Evolutionary conservation across 2,113 vertebrate genomes (phyloP).

Genomic region (Pollachius pollachius): DNA sequence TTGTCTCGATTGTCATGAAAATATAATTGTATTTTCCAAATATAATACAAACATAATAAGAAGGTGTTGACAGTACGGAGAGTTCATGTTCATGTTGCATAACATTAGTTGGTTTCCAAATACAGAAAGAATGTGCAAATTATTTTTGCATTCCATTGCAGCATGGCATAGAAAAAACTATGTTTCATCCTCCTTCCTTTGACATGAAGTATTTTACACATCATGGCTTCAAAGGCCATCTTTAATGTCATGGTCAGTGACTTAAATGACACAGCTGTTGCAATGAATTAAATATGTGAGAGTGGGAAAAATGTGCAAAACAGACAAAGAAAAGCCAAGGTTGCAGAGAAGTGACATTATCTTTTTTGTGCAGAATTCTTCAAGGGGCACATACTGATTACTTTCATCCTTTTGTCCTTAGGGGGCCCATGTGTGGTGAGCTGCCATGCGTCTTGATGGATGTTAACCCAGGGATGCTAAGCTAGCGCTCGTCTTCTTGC

Average conservation of each 20-base stretch:
- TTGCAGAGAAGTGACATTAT: neutral
- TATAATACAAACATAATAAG: no score
- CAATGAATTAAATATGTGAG: neutral
- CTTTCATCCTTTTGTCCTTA: conserved; percentile 12
- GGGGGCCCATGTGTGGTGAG: conserved; percentile 1
- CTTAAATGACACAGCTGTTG: neutral
- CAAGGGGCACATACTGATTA: conserved; percentile 12
- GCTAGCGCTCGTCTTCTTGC: conserved; percentile 3
- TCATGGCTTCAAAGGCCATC: neutral
- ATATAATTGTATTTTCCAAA: no score
- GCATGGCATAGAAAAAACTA: neutral
- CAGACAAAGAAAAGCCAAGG: neutral
- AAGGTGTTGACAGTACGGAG: no score
- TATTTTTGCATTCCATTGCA: neutral
- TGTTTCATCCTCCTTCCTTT: neutral
- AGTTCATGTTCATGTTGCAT: no score
- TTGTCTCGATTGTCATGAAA: neutral
- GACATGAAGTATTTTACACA: neutral
- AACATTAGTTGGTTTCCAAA: no score
- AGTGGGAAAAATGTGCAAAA: neutral
- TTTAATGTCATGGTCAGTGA: neutral
- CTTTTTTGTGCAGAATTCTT: conserved; percentile 13
- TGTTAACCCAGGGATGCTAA: conserved; percentile 8
- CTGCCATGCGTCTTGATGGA: conserved; percentile 5
- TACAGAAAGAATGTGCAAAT: neutral